Base-by-base conservation (phyloP, 2,797 vertebrate species). In the Sciurus vulgaris region DNA sequence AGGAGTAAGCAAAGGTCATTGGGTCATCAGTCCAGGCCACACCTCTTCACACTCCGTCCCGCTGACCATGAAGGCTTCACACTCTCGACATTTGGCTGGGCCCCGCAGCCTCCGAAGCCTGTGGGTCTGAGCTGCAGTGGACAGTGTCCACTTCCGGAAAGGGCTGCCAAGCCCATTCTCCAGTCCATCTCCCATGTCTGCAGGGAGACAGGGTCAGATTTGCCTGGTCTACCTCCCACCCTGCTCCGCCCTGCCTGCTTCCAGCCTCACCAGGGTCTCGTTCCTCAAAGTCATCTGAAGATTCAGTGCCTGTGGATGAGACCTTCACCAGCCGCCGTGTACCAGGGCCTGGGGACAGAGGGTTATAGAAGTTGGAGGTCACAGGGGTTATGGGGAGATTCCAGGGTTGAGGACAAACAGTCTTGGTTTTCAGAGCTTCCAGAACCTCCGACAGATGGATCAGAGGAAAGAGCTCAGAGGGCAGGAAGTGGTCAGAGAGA, bases 41-140 rank as follows among this genome's bases (percentile, higher is more conserved):
- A 99, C 99, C 99, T 99, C 99, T 97, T 99, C 99, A n/a, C 99
- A 99, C 98, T 99, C 99, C 0, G 99, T 98, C 49, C 99, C 99
- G 94, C 98, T 99, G 97, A 99, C 99, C 97, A 99, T 99, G 97
- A 99, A 99, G 97, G 98, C 99, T 22, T 99, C 99, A 14, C 99
- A 99, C 22, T 99, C 99, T 61, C 99, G 99, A 98, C 99, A 99
- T 98, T 99, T 99, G 94, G 98, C 98, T 1, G 99, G 99, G 73
- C 99, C 99, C 82, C 99, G 99, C 51, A 99, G 98, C 96, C 99
- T 99, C 88, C 98, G 98, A 38, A 99, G 98, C 38, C 98, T 98
- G 97, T 99, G 99, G 12, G 98, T 99, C 81, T 99, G 98, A 0
- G 99, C 99, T 0, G 99, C 99, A 0, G 98, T 98, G 30, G 99